Evolutionary conservation across 2,797 vertebrate genomes (phyloP).

Genomic region (Alauda arvensis): DNA sequence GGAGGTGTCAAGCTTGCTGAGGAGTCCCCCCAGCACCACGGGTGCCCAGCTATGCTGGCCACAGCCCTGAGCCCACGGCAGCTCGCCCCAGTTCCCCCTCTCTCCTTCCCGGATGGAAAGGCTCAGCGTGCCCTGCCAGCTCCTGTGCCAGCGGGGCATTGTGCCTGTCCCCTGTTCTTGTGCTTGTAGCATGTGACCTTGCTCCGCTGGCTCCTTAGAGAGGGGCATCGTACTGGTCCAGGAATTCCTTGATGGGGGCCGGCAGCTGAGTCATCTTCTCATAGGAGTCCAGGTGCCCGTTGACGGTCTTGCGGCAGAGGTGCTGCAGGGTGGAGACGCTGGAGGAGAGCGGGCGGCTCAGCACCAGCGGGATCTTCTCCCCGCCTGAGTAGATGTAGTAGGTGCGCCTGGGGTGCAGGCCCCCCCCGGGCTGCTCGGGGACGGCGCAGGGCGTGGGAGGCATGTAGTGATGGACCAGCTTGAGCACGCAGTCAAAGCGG

Average conservation of each 20-base stretch:
- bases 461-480: conserved; percentile 94
- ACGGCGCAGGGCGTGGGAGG: conserved; percentile 61
- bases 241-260: conserved; percentile 86
- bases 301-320: conserved; percentile 93
- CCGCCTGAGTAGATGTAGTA: conserved; percentile 90
- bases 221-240: conserved; percentile 90
- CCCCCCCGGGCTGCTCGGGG: conserved; percentile 55
- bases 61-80: neutral
- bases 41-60: neutral
- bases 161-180: conserved; percentile 55
- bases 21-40: neutral
- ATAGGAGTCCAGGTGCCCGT: conserved; percentile 86
- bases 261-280: conserved; percentile 87
- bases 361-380: conserved; percentile 89
- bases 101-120: neutral
- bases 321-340: conserved; percentile 89
- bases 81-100: neutral
- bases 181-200: conserved; percentile 64
- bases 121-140: neutral
- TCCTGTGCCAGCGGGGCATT: neutral
- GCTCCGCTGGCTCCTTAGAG: conserved; percentile 71
- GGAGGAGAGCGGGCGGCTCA: conserved; percentile 84
- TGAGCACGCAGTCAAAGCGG: conserved; percentile 92
- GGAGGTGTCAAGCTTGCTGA: neutral
- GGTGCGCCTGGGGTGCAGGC: conserved; percentile 68